phyloP scores from a whole-genome alignment of 1,140 invertebrate species.

The Drosophila pachea region DNA sequence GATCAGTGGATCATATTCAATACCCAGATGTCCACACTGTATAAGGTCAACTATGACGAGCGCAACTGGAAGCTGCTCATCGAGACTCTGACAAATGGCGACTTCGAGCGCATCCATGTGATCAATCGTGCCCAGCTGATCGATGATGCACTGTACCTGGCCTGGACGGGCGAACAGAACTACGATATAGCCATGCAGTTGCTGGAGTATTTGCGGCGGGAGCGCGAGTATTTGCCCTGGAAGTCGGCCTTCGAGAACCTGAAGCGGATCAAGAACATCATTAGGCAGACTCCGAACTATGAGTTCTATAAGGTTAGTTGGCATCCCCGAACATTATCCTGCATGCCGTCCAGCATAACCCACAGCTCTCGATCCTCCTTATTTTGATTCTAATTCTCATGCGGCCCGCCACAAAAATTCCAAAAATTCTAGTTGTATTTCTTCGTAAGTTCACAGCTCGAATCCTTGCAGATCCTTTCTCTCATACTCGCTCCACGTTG shows the following conservation, averaged over 20 bases:
- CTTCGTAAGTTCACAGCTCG: slow-evolving; percentile 64
- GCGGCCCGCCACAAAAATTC: slow-evolving; percentile 13
- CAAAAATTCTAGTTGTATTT: slow-evolving; percentile 55
- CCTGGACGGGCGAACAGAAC: slow-evolving; percentile 83
- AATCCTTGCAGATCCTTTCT: too few relatives aligned
- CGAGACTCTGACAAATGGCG: slow-evolving; percentile 81
- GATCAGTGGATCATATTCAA: slow-evolving; percentile 84
- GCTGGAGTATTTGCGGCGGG: slow-evolving; percentile 83
- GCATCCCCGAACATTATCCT: not conserved
- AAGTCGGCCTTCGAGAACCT: slow-evolving; percentile 82
- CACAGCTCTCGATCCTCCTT: slow-evolving; percentile 53
- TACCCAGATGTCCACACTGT: slow-evolving; percentile 83
- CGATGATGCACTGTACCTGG: slow-evolving; percentile 88
- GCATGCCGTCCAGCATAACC: slow-evolving; percentile 20
- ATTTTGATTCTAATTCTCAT: slow-evolving; percentile 42
- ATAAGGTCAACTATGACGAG: slow-evolving; percentile 87
- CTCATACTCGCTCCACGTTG: too few relatives aligned
- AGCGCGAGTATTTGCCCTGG: slow-evolving; percentile 85
- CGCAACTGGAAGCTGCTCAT: slow-evolving; percentile 85
- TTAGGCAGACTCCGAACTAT: slow-evolving; percentile 80
- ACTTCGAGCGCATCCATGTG: slow-evolving; percentile 81
- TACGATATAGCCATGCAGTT: slow-evolving; percentile 84
- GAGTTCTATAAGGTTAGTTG: slow-evolving; percentile 81
- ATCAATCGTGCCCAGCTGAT: slow-evolving; percentile 90
- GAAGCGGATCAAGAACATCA: slow-evolving; percentile 80